Evolutionary conservation across 2,797 vertebrate species (phyloP), one percentile per base, ranked within the genome.

Genomic region (Alauda arvensis): DNA sequence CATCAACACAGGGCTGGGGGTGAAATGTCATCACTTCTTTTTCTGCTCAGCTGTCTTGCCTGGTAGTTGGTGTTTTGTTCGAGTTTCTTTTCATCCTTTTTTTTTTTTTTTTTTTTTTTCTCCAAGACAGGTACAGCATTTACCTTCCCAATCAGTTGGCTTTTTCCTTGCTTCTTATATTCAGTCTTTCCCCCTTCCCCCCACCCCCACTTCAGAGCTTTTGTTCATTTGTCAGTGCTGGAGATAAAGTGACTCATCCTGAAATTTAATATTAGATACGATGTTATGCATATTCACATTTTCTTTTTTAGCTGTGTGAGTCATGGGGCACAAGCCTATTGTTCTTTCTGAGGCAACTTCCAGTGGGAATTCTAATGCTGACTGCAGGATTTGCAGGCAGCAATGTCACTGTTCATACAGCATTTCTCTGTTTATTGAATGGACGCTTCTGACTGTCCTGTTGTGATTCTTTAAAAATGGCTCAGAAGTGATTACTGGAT

Each of bases 271-370:
- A 83, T 55, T 85, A 67, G 34, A 19, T 57, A 43, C 3, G 0
- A 11, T 78, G 15, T 76, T 65, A 77, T 55, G 23, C 33, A 59
- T 55, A 77, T 83, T 77, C 51, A 82, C 34, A 26, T 76, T 85
- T 83, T 84, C 23, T 39, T 86, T 82, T 83, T 76, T 42, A 88
- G 29, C 85, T 85, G 7, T 45, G 6, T 89, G 86, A 92, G 46
- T 93, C 72, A 86, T 19, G 52, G 40, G 39, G 69, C 42, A 78
- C 29, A 79, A 59, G 77, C 33, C 25, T 59, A 52, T 62, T 81
- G 80, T 87, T 90, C 48, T 77, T 91, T 56, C 75, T 68, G 48
- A 70, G 69, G 33, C 37, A 79, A 24, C 59, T 65, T 84, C 18
- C 39, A 75, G 12, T 62, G 66, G 48, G 66, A 82, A 61, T 80